These are phyloP conservation scores for Hafferia zeledoni DNA, from an alignment of 2,797 vertebrate genomes.

Conservation along the genomic window DNA sequence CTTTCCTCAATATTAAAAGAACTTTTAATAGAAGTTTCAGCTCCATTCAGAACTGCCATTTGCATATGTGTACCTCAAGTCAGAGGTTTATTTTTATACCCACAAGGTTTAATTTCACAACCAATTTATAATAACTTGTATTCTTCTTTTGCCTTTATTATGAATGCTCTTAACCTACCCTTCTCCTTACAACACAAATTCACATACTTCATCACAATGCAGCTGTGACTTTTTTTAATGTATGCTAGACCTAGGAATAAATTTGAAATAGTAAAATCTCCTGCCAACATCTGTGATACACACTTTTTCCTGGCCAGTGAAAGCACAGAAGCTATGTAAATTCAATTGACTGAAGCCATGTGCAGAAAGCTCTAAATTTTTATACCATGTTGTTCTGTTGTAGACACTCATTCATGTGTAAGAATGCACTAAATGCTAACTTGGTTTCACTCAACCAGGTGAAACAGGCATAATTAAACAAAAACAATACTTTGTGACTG, in stretches of 20 bases:
- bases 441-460: background rate
- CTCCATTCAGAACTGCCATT: background rate
- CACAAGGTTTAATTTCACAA: background rate
- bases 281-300: background rate
- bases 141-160: background rate
- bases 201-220: background rate
- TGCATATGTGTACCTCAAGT: background rate
- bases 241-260: background rate
- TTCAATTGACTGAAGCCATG: background rate
- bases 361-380: background rate
- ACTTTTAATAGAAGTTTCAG: background rate
- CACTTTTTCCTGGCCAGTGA: background rate
- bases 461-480: background rate
- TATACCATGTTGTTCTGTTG: background rate
- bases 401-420: fast-evolving
- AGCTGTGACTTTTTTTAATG: background rate
- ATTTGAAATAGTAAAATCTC: conserved; percentile 1
- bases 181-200: background rate
- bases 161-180: background rate
- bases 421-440: background rate
- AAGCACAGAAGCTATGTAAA: background rate
- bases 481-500: background rate
- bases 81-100: background rate
- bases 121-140: background rate
- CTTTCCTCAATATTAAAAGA: background rate